Evolutionary conservation across 2,888 invertebrate species (phyloP).

Genomic region (Perizoma affinitatum): DNA sequence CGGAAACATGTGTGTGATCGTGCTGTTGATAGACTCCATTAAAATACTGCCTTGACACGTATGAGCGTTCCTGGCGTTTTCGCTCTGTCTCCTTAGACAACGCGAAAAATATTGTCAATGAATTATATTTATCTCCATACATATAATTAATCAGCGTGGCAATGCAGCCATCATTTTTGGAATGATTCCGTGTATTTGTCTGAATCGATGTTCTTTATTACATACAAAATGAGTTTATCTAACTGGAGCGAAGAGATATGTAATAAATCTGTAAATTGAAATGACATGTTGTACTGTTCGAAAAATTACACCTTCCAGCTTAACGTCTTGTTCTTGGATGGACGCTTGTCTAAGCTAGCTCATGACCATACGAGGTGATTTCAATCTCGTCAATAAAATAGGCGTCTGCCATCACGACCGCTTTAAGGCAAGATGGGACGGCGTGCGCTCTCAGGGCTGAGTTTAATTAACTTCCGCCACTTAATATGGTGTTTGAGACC

Average conservation of each 20-base stretch:
- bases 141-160: neutral
- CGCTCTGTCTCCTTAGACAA: neutral
- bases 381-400: conserved; percentile 61
- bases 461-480: conserved; percentile 62
- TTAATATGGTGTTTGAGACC: conserved; percentile 49
- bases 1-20: conserved; percentile 58
- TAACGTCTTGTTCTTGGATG: neutral
- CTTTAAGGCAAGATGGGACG: conserved; percentile 50
- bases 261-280: too few species aligned
- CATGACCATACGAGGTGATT: conserved; percentile 62
- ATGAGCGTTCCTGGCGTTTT: conserved; percentile 30
- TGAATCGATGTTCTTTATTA: too few species aligned
- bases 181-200: too few species aligned
- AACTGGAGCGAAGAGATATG: too few species aligned
- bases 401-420: conserved; percentile 57
- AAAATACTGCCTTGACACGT: conserved; percentile 67
- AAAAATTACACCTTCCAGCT: neutral
- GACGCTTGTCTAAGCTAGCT: conserved; percentile 25
- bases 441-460: conserved; percentile 63
- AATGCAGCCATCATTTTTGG: too few species aligned
- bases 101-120: neutral
- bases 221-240: too few species aligned
- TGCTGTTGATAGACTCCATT: conserved; percentile 31
- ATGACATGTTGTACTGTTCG: too few species aligned
- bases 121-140: neutral